These are phyloP conservation scores for Apteryx owenii DNA, from an alignment of 2,113 vertebrate genomes.

Conservation along the genomic window DNA sequence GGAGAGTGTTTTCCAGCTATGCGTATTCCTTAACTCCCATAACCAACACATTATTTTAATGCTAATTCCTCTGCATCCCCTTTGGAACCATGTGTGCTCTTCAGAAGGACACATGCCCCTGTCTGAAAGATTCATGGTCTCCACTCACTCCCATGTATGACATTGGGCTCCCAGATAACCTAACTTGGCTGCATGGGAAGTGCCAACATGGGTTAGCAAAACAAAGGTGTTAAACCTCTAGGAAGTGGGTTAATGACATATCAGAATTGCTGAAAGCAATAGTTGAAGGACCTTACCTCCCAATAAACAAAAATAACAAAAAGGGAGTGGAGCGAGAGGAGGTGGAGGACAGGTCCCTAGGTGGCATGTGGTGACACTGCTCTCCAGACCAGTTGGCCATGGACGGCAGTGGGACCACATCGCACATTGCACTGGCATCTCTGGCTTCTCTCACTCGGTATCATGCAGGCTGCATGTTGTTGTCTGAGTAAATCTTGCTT, in stretches of 20 bases:
- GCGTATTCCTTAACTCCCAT: background rate
- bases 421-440: background rate
- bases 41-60: background rate
- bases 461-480: background rate
- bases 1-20: background rate
- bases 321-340: background rate
- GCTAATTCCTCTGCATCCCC: background rate
- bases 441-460: background rate
- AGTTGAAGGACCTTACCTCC: background rate
- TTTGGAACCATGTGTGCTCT: background rate
- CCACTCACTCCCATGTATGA: background rate
- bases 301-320: background rate
- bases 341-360: background rate
- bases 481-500: background rate
- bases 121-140: background rate
- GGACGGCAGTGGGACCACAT: background rate
- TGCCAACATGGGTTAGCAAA: background rate
- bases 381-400: background rate
- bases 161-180: background rate
- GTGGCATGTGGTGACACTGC: background rate
- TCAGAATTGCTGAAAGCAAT: background rate
- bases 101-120: background rate
- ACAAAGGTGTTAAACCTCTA: background rate
- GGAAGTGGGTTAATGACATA: rapidly evolving
- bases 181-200: background rate